Evolutionary conservation across 2,797 vertebrate genomes (phyloP), one percentile per base, ranked within the genome.

Genomic region (Coregonus ussuriensis): DNA sequence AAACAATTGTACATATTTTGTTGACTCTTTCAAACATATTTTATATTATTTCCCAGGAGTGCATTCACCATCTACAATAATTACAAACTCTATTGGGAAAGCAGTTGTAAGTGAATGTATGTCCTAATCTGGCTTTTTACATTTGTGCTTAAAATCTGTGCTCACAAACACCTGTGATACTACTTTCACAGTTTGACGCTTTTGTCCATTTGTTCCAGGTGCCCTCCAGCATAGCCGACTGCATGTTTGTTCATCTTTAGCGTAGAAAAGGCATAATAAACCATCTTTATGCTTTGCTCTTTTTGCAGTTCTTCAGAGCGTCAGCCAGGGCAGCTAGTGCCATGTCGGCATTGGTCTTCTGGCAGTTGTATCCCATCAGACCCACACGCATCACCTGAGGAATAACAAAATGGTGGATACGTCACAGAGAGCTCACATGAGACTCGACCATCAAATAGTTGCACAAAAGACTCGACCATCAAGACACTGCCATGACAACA

Each of bases 1-100:
- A 87, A 77, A 83, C 89, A 90, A 86, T 69, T 84, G 70, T 72
- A 84, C 56, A 68, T 33, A 85, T 79, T 92, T 92, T 92, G 90
- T 88, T 90, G 74, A 84, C 81, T 86, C 14, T 74, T 86, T 79
- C 80, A 72, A 69, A 56, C 18, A 56, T 56, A 18, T 56, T 1
- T 4, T 56, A n/a, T 5, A 56, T 56, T n/a, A 4, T 56, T 68
- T 25, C 73, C 41, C 59, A 25, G 41, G 16, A 72, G 51, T 37
- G 18, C 59, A 74, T 63, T 41, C 35, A 41, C 62, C 63, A 65
- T 59, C 33, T 74, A 67, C 65, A 75, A 54, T 76, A 68, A 76
- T 54, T 68, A 37, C 52, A 35, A 63, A 71, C 76, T 73, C 41
- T 65, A 78, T 70, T 78, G 81, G 11, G 74, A 73, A 76, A 29